A percentile compares a stretch with the other conserved stretches of the same genome.
Evolutionary conservation across 2,888 invertebrate species (phyloP).

Genomic region (Cephonodes hylas): DNA sequence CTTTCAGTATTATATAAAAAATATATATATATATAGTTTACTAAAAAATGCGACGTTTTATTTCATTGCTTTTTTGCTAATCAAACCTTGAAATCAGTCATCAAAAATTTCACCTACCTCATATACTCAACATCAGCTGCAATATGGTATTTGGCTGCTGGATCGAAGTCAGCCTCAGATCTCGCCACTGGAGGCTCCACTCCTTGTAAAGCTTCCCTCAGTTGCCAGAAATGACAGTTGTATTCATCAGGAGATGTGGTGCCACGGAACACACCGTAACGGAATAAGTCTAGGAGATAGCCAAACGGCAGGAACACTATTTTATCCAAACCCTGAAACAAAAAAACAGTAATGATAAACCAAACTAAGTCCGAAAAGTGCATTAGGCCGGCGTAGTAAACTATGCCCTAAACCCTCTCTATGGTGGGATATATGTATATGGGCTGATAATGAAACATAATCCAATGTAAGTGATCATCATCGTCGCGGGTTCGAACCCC

Average conservation of each 20-base stretch:
- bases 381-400: too few species aligned
- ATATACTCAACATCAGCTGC: constrained; percentile 84
- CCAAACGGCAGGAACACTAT: constrained; percentile 86
- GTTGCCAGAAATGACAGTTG: constrained; percentile 85
- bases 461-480: too few species aligned
- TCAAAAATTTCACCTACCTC: constrained; percentile 70
- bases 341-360: neutral
- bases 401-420: too few species aligned
- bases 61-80: too few species aligned
- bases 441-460: too few species aligned
- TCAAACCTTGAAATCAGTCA: too few species aligned
- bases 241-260: constrained; percentile 80
- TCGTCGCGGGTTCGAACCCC: too few species aligned
- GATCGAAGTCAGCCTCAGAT: constrained; percentile 83
- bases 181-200: constrained; percentile 83
- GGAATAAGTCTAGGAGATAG: constrained; percentile 85
- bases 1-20: too few species aligned
- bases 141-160: constrained; percentile 86
- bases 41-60: neutral
- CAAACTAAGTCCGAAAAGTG: too few species aligned
- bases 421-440: too few species aligned
- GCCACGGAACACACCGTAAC: constrained; percentile 85
- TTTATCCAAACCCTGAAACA: constrained; percentile 83
- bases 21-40: too few species aligned
- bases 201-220: constrained; percentile 82